Percentiles rank a stretch among this genome's conserved stretches.
Conservation (phyloP, 2,888 invertebrate genomes). For the Pandemis corylana region DNA sequence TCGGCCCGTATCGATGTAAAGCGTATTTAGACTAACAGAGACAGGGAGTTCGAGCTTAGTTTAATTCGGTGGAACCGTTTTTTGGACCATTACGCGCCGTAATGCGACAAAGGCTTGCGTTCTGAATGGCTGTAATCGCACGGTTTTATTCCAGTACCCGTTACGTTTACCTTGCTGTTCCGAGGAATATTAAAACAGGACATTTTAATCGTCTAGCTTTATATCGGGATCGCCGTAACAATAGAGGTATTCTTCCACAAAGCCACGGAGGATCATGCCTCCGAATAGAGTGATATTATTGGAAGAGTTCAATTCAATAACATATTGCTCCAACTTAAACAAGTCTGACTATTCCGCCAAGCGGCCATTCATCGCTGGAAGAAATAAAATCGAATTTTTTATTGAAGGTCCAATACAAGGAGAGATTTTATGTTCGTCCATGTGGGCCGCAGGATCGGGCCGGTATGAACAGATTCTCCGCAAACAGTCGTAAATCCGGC, state of each 20-base stretch:
- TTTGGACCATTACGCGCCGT: conserved; percentile 49
- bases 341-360: conserved; percentile 34
- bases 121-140: conserved; percentile 61
- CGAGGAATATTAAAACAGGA: conserved; percentile 22
- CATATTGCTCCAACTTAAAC: conserved; percentile 31
- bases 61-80: conserved; percentile 53
- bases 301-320: conserved; percentile 23
- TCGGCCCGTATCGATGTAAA: conserved; percentile 72
- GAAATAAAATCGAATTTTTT: conserved; percentile 66
- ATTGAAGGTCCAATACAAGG: conserved; percentile 60
- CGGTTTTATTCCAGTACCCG: conserved; percentile 43
- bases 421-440: conserved; percentile 66
- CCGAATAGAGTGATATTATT: background rate
- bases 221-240: background rate
- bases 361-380: conserved; percentile 44
- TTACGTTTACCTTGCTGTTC: conserved; percentile 29
- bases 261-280: background rate
- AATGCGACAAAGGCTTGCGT: conserved; percentile 56
- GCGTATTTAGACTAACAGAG: conserved; percentile 58
- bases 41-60: conserved; percentile 61
- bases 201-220: conserved; percentile 8
- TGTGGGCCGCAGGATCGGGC: conserved; percentile 52
- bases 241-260: background rate
- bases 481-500: conserved; percentile 73
- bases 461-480: conserved; percentile 67